phyloP scores from a whole-genome alignment of 2,888 invertebrate species.

The Hypomecis punctinalis region DNA sequence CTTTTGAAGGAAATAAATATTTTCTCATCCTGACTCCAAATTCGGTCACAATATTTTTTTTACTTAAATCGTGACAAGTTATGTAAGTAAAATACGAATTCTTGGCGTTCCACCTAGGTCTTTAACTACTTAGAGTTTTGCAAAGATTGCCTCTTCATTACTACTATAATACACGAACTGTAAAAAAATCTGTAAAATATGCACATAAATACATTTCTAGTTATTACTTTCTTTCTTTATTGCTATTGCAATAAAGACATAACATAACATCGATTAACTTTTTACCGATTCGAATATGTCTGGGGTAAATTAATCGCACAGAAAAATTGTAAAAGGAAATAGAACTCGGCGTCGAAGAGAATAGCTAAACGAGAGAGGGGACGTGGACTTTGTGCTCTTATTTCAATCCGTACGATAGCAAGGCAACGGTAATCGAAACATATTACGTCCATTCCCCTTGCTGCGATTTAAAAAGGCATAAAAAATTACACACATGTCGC shows the following conservation, averaged over 20 bases:
- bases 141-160: too few species aligned
- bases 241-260: slow-evolving; percentile 20
- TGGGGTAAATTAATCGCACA: slow-evolving; percentile 25
- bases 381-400: slow-evolving; percentile 51
- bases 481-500: slow-evolving; percentile 53
- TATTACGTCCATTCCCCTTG: slow-evolving; percentile 60
- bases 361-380: slow-evolving; percentile 24
- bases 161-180: too few species aligned
- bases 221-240: too few species aligned
- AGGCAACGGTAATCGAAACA: slow-evolving; percentile 70
- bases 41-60: too few species aligned
- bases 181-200: too few species aligned
- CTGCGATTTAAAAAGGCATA: slow-evolving; percentile 57
- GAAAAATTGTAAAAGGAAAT: slow-evolving; percentile 26
- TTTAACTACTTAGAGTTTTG: too few species aligned
- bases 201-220: too few species aligned
- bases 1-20: too few species aligned
- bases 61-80: too few species aligned
- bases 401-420: slow-evolving; percentile 66
- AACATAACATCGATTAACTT: slow-evolving; percentile 37
- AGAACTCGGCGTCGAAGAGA: slow-evolving; percentile 17
- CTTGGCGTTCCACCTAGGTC: too few species aligned
- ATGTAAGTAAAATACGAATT: too few species aligned
- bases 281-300: slow-evolving; percentile 24
- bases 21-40: too few species aligned